A percentile compares a stretch with the other conserved stretches of the same genome.
These are phyloP conservation scores for Pristis pectinata DNA, from an alignment of 2,797 vertebrate genomes.

Conservation along the genomic window DNA sequence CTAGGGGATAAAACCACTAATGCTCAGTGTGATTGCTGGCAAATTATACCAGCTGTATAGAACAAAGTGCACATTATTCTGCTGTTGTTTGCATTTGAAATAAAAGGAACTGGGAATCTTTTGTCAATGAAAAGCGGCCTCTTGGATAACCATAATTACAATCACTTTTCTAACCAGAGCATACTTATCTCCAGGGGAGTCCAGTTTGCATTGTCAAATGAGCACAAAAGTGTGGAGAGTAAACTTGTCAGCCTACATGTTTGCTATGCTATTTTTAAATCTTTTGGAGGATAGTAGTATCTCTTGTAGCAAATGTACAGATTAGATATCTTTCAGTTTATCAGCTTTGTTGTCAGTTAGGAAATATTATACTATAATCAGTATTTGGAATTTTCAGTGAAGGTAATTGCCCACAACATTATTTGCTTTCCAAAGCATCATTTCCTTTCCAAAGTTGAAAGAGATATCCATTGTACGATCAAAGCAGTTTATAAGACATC, in stretches of 20 bases:
- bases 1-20: not conserved
- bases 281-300: not conserved
- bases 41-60: not conserved
- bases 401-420: not conserved
- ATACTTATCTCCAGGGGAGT: slow-evolving; percentile 20
- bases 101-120: not conserved
- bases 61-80: slow-evolving; percentile 5
- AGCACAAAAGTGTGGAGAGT: not conserved
- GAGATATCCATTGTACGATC: not conserved
- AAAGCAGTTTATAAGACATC: not conserved
- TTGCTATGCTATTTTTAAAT: not conserved
- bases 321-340: not conserved
- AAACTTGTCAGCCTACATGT: not conserved
- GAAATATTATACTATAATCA: not conserved
- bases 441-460: not conserved
- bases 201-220: slow-evolving; percentile 13
- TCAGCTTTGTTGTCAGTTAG: not conserved
- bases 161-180: not conserved
- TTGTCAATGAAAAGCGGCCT: slow-evolving; percentile 1
- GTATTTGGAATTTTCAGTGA: not conserved
- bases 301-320: not conserved
- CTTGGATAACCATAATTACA: not conserved
- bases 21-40: not conserved
- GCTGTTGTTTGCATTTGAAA: slow-evolving; percentile 1
- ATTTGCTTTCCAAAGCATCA: not conserved